phyloP scores from a whole-genome alignment of 2,113 vertebrate genomes.

The Microtus montanus region DNA sequence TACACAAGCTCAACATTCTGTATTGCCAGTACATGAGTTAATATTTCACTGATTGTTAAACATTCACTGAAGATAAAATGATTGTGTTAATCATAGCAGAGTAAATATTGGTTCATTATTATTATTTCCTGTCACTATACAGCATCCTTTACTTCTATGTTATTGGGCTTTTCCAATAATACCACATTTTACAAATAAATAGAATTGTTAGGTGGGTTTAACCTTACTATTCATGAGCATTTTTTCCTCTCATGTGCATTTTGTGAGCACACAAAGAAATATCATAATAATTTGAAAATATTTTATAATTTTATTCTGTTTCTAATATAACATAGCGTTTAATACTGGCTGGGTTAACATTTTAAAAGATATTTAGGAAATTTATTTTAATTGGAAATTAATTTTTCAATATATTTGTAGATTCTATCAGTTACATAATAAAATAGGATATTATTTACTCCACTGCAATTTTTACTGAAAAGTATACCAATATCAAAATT shows the following conservation, averaged over 20 bases:
- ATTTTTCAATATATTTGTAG: neutral
- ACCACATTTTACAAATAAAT: slow-evolving; percentile 13
- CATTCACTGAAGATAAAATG: neutral
- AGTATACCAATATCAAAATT: neutral
- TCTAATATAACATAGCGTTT: neutral
- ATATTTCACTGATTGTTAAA: slow-evolving; percentile 34
- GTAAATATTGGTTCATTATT: slow-evolving; percentile 13
- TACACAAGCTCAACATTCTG: neutral
- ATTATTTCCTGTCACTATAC: neutral
- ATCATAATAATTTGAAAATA: neutral
- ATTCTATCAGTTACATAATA: neutral
- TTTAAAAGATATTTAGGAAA: neutral
- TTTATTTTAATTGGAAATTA: neutral
- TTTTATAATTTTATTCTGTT: neutral
- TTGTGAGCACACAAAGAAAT: neutral
- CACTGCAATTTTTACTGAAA: neutral
- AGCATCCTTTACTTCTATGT: neutral
- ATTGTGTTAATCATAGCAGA: neutral
- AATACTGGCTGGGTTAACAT: neutral
- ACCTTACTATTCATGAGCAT: neutral
- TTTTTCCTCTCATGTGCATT: neutral
- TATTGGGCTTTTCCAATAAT: slow-evolving; percentile 8
- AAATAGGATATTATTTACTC: neutral
- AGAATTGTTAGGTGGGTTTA: neutral
- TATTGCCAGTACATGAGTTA: neutral